Conservation (phyloP, 2,888 invertebrate genomes). For the Morpho helenor region DNA sequence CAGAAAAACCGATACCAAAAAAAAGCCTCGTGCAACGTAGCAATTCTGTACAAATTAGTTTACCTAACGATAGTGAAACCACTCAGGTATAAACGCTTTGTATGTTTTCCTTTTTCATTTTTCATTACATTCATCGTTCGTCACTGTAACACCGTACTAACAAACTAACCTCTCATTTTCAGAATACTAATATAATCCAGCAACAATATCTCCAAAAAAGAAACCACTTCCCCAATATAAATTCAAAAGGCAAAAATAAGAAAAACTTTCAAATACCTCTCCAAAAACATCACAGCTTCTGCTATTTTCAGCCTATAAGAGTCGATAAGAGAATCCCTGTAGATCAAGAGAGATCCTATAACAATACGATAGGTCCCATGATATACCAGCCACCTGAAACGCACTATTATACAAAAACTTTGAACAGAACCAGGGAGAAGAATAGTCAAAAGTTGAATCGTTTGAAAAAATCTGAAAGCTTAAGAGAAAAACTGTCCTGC, state of each 20-base stretch:
- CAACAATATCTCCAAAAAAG: slow-evolving; percentile 79
- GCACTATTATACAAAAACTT: slow-evolving; percentile 70
- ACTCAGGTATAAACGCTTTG: slow-evolving; percentile 68
- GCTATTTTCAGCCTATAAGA: slow-evolving; percentile 83
- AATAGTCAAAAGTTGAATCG: slow-evolving; percentile 66
- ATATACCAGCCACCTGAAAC: slow-evolving; percentile 66
- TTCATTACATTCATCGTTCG: slow-evolving; percentile 27
- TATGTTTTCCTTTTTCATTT: slow-evolving; percentile 39
- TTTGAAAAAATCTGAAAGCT: slow-evolving; percentile 72
- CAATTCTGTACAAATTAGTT: slow-evolving; percentile 64
- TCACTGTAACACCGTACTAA: slow-evolving; percentile 31
- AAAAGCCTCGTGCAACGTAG: slow-evolving; percentile 62
- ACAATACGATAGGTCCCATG: slow-evolving; percentile 69
- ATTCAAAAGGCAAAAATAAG: slow-evolving; percentile 74
- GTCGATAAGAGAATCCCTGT: slow-evolving; percentile 77
- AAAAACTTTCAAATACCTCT: slow-evolving; percentile 82
- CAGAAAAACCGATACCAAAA: slow-evolving; percentile 73
- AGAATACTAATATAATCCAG: slow-evolving; percentile 80
- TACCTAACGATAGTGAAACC: slow-evolving; percentile 52
- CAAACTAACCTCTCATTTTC: slow-evolving; percentile 57
- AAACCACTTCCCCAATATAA: slow-evolving; percentile 76
- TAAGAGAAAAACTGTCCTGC: slow-evolving; percentile 71
- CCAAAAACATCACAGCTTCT: slow-evolving; percentile 83
- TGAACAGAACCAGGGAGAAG: slow-evolving; percentile 71
- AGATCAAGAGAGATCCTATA: slow-evolving; percentile 65